phyloP scores from a whole-genome alignment of 2,113 vertebrate genomes.

The Sinocyclocheilus anophthalmus region DNA sequence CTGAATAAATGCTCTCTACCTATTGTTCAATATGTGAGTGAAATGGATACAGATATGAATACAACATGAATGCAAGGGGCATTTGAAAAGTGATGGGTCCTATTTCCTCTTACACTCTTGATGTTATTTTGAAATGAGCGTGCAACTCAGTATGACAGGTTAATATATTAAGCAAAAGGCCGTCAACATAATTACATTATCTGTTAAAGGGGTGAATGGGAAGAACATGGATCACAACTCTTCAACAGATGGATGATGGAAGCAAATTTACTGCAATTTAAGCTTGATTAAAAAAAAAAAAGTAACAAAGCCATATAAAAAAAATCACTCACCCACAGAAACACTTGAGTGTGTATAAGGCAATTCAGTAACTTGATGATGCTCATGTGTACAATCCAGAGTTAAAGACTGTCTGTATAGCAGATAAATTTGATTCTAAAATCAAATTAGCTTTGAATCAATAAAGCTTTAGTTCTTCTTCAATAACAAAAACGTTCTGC shows the following conservation, averaged over 20 bases:
- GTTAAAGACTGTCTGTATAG: slow-evolving; percentile 18
- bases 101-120: not conserved
- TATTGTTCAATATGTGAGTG: not conserved
- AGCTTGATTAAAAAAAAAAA: slow-evolving; percentile 30
- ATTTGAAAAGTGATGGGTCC: not conserved
- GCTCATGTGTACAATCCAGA: slow-evolving; percentile 20
- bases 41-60: not conserved
- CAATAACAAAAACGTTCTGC: slow-evolving; percentile 35
- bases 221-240: not conserved
- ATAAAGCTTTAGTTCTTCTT: slow-evolving; percentile 7
- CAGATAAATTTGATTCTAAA: slow-evolving; percentile 23
- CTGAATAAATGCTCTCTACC: not conserved
- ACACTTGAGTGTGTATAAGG: slow-evolving; percentile 43
- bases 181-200: not conserved
- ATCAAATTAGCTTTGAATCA: slow-evolving; percentile 37
- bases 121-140: not conserved
- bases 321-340: slow-evolving; percentile 32
- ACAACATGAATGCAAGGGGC: not conserved
- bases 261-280: slow-evolving; percentile 20
- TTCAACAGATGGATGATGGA: not conserved
- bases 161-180: not conserved
- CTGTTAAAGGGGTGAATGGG: not conserved
- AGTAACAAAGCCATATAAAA: not conserved
- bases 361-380: slow-evolving; percentile 24
- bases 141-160: not conserved